A percentile compares a stretch with the other conserved stretches of the same genome.
These are phyloP conservation scores for Blastobasis adustella DNA, from an alignment of 2,888 invertebrate species.

Conservation along the genomic window DNA sequence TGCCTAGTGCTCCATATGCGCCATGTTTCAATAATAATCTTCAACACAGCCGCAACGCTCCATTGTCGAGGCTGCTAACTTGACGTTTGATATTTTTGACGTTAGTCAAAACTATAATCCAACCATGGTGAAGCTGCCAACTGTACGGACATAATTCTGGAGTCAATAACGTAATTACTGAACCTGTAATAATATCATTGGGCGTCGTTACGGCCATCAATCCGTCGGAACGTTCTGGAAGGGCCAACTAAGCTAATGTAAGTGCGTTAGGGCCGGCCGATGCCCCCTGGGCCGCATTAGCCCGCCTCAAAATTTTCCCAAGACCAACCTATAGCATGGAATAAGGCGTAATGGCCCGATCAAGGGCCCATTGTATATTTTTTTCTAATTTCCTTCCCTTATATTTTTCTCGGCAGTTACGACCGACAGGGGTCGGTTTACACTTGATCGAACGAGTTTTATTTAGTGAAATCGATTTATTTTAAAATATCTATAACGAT, in stretches of 20 bases:
- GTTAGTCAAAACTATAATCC: background rate
- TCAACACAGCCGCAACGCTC: too few relatives aligned
- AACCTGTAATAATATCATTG: background rate
- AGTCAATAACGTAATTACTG: background rate
- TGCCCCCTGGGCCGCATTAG: constrained; percentile 11
- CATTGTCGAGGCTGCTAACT: too few relatives aligned
- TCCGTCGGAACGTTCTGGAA: background rate
- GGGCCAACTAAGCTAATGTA: constrained; percentile 9
- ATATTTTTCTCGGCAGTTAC: too few relatives aligned
- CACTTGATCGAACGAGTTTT: too few relatives aligned
- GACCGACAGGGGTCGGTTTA: too few relatives aligned
- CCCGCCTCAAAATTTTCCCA: constrained; percentile 8
- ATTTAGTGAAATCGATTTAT: too few relatives aligned
- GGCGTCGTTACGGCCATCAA: background rate
- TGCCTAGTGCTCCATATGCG: too few relatives aligned
- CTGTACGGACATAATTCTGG: background rate
- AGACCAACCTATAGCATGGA: background rate
- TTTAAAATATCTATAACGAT: too few relatives aligned
- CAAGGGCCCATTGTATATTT: too few relatives aligned
- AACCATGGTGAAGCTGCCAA: background rate
- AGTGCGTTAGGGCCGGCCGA: constrained; percentile 10
- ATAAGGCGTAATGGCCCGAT: too few relatives aligned
- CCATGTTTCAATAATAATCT: too few relatives aligned
- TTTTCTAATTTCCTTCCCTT: too few relatives aligned
- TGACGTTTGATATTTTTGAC: background rate